These are phyloP conservation scores for Drosophila nikananu DNA, from an alignment of 1,140 invertebrate genomes.

Conservation along the genomic window DNA sequence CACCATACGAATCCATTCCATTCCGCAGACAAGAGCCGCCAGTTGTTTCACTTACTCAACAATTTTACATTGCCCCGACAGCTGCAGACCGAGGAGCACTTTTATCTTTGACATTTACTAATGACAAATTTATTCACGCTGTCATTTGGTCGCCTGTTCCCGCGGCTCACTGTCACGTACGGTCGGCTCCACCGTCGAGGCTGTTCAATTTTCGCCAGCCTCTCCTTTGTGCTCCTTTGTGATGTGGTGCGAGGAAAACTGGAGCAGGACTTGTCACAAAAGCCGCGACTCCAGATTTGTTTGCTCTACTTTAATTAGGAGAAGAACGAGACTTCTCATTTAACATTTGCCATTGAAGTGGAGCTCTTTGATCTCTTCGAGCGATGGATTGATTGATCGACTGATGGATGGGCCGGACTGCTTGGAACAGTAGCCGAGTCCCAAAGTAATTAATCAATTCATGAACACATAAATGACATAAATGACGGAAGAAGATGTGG, in stretches of 20 bases:
- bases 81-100: constrained; percentile 60
- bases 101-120: constrained; percentile 83
- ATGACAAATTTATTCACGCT: constrained; percentile 84
- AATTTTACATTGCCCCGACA: constrained; percentile 52
- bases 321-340: not conserved
- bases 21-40: constrained; percentile 58
- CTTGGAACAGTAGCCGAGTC: constrained; percentile 35
- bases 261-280: constrained; percentile 45
- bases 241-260: constrained; percentile 33
- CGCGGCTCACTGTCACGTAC: constrained; percentile 49
- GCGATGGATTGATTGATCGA: constrained; percentile 52
- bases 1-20: constrained; percentile 49
- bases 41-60: constrained; percentile 67
- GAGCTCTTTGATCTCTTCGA: constrained; percentile 59
- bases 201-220: constrained; percentile 18
- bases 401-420: constrained; percentile 44
- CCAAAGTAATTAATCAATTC: constrained; percentile 47
- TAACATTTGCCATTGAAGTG: constrained; percentile 62
- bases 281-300: constrained; percentile 58
- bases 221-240: constrained; percentile 32
- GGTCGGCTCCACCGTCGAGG: constrained; percentile 6
- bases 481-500: constrained; percentile 21
- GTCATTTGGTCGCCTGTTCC: constrained; percentile 70
- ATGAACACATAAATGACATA: constrained; percentile 45
- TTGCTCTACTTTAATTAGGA: constrained; percentile 68